These are phyloP conservation scores for Polypterus senegalus DNA, from an alignment of 2,113 vertebrate genomes.

Conservation along the genomic window DNA sequence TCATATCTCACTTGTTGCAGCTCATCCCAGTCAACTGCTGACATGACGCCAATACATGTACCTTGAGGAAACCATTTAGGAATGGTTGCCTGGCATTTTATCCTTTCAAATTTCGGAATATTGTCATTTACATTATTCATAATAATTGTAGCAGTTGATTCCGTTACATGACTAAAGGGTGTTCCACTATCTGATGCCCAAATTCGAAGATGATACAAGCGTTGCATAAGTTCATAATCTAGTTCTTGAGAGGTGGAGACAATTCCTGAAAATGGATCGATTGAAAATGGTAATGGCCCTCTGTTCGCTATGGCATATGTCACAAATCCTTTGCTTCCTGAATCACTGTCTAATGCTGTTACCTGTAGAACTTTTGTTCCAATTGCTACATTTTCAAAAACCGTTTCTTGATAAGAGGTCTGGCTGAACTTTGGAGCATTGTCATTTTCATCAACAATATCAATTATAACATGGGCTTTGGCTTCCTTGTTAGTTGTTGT, in stretches of 20 bases:
- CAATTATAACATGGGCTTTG: constrained; percentile 52
- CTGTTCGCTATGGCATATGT: constrained; percentile 67
- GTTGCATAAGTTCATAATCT: constrained; percentile 87
- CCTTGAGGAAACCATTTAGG: constrained; percentile 57
- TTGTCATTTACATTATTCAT: constrained; percentile 91
- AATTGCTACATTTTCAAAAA: constrained; percentile 74
- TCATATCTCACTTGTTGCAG: constrained; percentile 72
- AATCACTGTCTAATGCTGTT: constrained; percentile 63
- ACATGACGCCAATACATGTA: constrained; percentile 51
- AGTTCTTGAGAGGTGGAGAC: constrained; percentile 70
- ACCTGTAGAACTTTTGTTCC: constrained; percentile 72
- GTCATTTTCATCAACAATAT: constrained; percentile 77
- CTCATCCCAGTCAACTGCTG: constrained; percentile 83
- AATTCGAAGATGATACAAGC: constrained; percentile 70
- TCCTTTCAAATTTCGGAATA: constrained; percentile 72
- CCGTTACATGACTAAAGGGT: constrained; percentile 72
- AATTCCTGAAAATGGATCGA: constrained; percentile 71
- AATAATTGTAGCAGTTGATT: constrained; percentile 68
- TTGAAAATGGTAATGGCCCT: constrained; percentile 60
- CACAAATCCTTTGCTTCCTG: constrained; percentile 69
- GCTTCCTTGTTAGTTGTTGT: constrained; percentile 45
- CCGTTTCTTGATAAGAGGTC: constrained; percentile 53
- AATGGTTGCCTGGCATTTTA: constrained; percentile 73
- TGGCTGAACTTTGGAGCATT: constrained; percentile 64
- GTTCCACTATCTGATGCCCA: constrained; percentile 86